Conservation (phyloP, 2,888 invertebrate genomes). For the Palloptera scutellata region DNA sequence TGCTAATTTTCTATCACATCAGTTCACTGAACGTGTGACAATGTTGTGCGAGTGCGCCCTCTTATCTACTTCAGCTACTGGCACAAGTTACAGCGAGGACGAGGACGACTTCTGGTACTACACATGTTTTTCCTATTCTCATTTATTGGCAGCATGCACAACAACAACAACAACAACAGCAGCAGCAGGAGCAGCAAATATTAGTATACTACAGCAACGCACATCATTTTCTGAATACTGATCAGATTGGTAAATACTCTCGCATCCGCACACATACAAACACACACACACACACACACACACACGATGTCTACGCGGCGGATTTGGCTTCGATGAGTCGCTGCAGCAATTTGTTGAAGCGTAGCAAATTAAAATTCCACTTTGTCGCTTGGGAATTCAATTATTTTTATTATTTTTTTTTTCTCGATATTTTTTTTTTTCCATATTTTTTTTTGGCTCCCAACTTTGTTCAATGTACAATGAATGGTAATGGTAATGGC, state of each 20-base stretch:
- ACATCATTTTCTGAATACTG: conserved; percentile 57
- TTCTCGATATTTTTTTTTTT: conserved; percentile 14
- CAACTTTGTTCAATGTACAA: not conserved
- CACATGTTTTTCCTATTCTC: too few species aligned
- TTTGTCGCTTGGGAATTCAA: conserved; percentile 60
- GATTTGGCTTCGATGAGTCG: conserved; percentile 4
- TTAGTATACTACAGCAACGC: conserved; percentile 44
- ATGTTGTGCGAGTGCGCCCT: conserved; percentile 20
- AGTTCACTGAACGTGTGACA: conserved; percentile 40
- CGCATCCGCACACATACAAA: not conserved
- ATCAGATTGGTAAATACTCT: conserved; percentile 42
- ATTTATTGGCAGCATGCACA: too few species aligned
- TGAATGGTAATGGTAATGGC: too few species aligned
- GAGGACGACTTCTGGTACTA: too few species aligned
- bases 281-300: not conserved
- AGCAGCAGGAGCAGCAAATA: not conserved
- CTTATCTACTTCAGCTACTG: not conserved
- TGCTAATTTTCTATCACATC: conserved; percentile 60
- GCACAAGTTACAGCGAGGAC: not conserved
- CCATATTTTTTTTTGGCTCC: not conserved
- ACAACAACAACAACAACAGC: conserved; percentile 3
- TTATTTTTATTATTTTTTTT: conserved; percentile 45
- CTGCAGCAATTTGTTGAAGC: conserved; percentile 38
- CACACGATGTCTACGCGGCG: conserved; percentile 19
- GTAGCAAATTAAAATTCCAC: conserved; percentile 57